Conservation (phyloP, 2,888 invertebrate genomes). For the Schizaphis graminum region DNA sequence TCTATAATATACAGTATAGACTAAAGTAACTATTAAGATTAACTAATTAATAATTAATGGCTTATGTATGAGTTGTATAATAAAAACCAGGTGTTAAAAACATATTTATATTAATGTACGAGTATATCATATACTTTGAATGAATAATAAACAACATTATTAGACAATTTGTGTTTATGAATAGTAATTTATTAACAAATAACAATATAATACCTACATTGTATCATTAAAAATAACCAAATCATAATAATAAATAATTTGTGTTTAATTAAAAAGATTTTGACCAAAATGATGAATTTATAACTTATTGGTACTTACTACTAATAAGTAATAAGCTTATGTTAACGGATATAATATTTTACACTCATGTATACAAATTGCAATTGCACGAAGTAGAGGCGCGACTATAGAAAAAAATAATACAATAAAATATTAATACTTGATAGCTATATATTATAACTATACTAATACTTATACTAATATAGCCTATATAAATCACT, state of each 20-base stretch:
- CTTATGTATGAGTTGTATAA: background rate
- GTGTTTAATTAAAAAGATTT: background rate
- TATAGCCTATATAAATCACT: background rate
- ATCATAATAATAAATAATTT: background rate
- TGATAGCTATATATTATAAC: too few relatives aligned
- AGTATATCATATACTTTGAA: background rate
- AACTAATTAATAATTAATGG: background rate
- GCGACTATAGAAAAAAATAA: background rate
- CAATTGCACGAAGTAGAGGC: conserved; percentile 12
- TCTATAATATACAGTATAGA: too few relatives aligned
- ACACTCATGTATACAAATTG: conserved; percentile 48
- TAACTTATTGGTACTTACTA: background rate
- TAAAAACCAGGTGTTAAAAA: conserved; percentile 16
- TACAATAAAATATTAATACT: background rate
- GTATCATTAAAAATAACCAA: background rate
- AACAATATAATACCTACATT: background rate
- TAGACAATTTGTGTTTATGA: background rate
- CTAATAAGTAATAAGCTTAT: background rate
- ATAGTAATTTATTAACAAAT: background rate
- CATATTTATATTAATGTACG: background rate
- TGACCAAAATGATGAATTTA: background rate
- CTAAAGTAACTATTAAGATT: background rate
- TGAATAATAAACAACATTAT: background rate
- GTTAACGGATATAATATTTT: conserved; percentile 19
- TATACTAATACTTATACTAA: background rate